Conservation (phyloP, 2,797 vertebrate genomes). For the Tinamus major region DNA sequence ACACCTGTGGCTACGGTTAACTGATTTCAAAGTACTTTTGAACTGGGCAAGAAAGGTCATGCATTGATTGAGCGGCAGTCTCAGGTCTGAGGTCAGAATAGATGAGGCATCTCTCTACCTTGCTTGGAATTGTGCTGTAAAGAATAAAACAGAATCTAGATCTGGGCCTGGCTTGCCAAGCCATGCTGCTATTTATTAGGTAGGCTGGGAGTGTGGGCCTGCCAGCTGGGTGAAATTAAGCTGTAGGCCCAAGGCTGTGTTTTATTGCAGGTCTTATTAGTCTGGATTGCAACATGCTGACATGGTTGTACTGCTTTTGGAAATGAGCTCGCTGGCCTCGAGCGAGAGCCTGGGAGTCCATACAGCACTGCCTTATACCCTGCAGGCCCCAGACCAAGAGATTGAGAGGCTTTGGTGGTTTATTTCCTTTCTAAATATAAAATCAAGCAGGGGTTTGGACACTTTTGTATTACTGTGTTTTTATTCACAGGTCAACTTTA, state of each 20-base stretch:
- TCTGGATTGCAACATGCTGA: slow-evolving; percentile 37
- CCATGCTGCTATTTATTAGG: not conserved
- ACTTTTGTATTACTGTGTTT: not conserved
- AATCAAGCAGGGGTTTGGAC: not conserved
- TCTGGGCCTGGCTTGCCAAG: not conserved
- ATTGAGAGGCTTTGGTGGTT: slow-evolving; percentile 35
- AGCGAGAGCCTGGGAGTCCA: not conserved
- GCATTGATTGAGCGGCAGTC: not conserved
- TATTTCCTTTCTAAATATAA: slow-evolving; percentile 59
- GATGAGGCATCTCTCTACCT: not conserved
- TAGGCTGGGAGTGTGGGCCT: slow-evolving; percentile 27
- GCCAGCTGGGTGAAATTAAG: slow-evolving; percentile 52
- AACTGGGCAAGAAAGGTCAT: not conserved
- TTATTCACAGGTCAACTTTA: not conserved
- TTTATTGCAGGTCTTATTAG: not conserved
- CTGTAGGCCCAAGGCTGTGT: slow-evolving; percentile 50
- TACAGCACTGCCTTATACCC: not conserved
- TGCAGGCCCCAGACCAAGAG: not conserved
- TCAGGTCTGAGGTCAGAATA: not conserved
- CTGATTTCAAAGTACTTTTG: not conserved
- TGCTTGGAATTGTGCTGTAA: accelerated
- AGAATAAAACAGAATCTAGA: not conserved
- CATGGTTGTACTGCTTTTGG: slow-evolving; percentile 35
- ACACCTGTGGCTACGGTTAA: not conserved
- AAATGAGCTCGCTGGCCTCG: slow-evolving; percentile 32